phyloP scores from a whole-genome alignment of 2,113 vertebrate species.

The Neoarius graeffei region DNA sequence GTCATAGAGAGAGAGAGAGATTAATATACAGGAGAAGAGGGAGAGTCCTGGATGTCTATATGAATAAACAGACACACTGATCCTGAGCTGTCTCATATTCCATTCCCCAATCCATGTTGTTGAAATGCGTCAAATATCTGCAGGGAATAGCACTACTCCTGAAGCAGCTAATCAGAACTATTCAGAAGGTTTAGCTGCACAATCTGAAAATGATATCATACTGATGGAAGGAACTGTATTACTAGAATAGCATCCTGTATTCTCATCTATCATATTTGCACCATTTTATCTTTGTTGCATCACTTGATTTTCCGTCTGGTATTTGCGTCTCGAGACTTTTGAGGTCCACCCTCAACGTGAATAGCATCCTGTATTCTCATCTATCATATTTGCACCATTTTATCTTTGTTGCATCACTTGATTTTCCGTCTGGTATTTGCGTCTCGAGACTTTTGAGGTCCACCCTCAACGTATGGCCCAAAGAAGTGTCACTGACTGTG shows the following conservation, averaged over 20 bases:
- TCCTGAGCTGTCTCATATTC: neutral
- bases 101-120: neutral
- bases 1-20: slow-evolving; percentile 43
- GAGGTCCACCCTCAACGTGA: neutral
- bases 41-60: slow-evolving; percentile 3
- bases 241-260: neutral
- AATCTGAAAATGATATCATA: neutral
- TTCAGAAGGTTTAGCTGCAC: neutral
- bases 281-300: neutral
- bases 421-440: neutral
- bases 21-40: slow-evolving; percentile 13
- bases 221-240: neutral
- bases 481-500: slow-evolving; percentile 7
- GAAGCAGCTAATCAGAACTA: neutral
- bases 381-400: no score
- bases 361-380: neutral
- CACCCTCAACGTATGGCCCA: neutral
- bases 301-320: neutral
- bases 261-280: neutral
- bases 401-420: neutral
- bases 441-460: neutral
- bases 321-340: slow-evolving; percentile 6
- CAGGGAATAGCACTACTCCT: neutral
- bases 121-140: slow-evolving; percentile 1
- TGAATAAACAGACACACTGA: neutral